These are phyloP conservation scores for Leptobrachium ailaonicum DNA, from an alignment of 2,113 vertebrate species.

Conservation along the genomic window DNA sequence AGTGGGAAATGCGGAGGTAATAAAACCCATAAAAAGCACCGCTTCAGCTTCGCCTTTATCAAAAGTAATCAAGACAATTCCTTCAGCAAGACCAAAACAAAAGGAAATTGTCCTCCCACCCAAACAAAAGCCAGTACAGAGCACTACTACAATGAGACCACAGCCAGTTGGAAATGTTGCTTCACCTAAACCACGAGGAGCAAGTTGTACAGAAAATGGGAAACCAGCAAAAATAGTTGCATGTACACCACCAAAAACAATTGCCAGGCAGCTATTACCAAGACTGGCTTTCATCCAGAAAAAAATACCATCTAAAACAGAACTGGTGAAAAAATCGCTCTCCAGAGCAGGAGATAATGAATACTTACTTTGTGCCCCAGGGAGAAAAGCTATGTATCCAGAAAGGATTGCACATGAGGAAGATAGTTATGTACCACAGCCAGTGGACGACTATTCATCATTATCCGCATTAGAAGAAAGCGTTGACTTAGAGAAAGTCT, in stretches of 20 bases:
- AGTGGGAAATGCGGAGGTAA: constrained; percentile 8
- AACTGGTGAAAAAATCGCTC: constrained; percentile 10
- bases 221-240: constrained; percentile 3
- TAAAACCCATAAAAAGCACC: constrained; percentile 6
- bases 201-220: neutral
- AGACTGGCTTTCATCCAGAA: constrained; percentile 41
- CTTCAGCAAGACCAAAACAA: constrained; percentile 28
- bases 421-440: neutral
- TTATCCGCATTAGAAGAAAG: constrained; percentile 7
- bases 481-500: constrained; percentile 17
- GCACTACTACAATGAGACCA: constrained; percentile 2
- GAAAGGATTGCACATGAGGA: neutral
- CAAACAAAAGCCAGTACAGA: neutral
- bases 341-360: constrained; percentile 32
- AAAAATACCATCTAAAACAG: constrained; percentile 25
- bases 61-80: constrained; percentile 39
- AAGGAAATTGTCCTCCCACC: neutral
- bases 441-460: neutral
- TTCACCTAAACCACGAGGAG: constrained; percentile 8
- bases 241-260: constrained; percentile 22
- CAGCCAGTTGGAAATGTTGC: constrained; percentile 7
- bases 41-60: constrained; percentile 10
- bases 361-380: constrained; percentile 34
- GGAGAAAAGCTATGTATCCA: neutral
- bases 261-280: constrained; percentile 26